Base-by-base conservation (phyloP, 92 coral and sea anemone genomes). In the Porites cylindrica region DNA sequence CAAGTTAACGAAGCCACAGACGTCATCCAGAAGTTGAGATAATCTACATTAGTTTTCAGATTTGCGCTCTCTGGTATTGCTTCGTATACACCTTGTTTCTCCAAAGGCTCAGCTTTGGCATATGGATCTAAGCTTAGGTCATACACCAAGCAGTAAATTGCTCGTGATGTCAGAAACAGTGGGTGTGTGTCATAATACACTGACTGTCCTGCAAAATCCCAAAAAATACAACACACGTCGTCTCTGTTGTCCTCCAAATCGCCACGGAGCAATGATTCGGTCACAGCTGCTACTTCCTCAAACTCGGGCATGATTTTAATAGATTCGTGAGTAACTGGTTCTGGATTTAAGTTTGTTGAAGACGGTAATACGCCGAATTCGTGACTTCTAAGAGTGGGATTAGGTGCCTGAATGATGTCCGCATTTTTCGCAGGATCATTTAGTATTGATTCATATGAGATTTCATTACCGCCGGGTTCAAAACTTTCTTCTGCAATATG, bases 111-210 rank as follows among this genome's bases (percentile, higher is more conserved):
- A 53, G 13, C 82, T 82, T 9, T 84, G 75, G 20, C 79, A 23
- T 51, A 63, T 84, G 68, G 63, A 80, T 72, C 29, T 91, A 91
- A 4, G 78, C 77, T 18, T 80, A 76, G 78, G 83, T 91, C 3
- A 53, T 53, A 53, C 59, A 53, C 59, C 59, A 91, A 91, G 52
- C 92, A 91, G 32, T 88, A 84, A 63, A 88, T 91, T 81, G 82
- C 72, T 21, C 72, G 29, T 67, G 72, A 38, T 20, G 72, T 67
- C 9, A 67, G 38, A 24, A 67, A 67, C 13, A 53, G 59, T 53
- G 59, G 59, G 11, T 53, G 59, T 53, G 59, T 53, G 10, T 8
- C 59, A 53, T 53, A 53, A 12, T 53, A 53, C 3, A 53, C 59
- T 23, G 24, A 23, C 24, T 23, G 24, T 23, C 24, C 24, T 23